A percentile compares a stretch with the other conserved stretches of the same genome.
phyloP scores from a whole-genome alignment of 2,888 invertebrate genomes.

The Dexiosoma caninum region DNA sequence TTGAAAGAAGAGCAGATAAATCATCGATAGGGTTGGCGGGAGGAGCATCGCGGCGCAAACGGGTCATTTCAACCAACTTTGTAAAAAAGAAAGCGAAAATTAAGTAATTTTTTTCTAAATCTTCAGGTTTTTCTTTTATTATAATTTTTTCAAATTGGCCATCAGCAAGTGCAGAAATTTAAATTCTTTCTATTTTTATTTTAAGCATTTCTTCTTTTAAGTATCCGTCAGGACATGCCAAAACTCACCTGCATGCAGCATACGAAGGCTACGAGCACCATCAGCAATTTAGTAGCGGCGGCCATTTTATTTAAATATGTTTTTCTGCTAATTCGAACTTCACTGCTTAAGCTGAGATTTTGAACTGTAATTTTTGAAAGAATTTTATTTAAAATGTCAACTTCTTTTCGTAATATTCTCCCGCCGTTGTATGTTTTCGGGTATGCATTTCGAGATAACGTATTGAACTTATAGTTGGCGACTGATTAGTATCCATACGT shows the following conservation, averaged over 20 bases:
- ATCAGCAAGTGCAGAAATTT: no score
- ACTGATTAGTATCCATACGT: neutral
- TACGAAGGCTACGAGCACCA: slow-evolving; percentile 56
- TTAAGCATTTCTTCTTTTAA: no score
- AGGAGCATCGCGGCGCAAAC: slow-evolving; percentile 59
- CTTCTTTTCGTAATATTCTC: slow-evolving; percentile 1
- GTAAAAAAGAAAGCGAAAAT: neutral
- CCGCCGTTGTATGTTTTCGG: neutral
- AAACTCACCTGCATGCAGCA: slow-evolving; percentile 62
- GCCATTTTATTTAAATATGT: slow-evolving; percentile 48
- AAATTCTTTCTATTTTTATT: no score
- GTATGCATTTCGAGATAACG: slow-evolving; percentile 33
- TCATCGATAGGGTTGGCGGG: slow-evolving; percentile 9
- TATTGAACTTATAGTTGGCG: slow-evolving; percentile 38
- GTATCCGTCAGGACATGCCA: neutral
- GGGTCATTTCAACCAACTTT: slow-evolving; percentile 64
- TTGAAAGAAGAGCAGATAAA: neutral
- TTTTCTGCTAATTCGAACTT: slow-evolving; percentile 33
- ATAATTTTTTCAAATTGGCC: neutral
- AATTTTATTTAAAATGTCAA: slow-evolving; percentile 42
- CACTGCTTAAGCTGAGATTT: slow-evolving; percentile 37
- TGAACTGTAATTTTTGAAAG: slow-evolving; percentile 29
- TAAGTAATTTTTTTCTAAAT: no score
- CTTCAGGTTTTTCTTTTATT: neutral
- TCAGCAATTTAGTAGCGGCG: slow-evolving; percentile 44